phyloP scores from a whole-genome alignment of 2,797 vertebrate species.

The Perodicticus potto region DNA sequence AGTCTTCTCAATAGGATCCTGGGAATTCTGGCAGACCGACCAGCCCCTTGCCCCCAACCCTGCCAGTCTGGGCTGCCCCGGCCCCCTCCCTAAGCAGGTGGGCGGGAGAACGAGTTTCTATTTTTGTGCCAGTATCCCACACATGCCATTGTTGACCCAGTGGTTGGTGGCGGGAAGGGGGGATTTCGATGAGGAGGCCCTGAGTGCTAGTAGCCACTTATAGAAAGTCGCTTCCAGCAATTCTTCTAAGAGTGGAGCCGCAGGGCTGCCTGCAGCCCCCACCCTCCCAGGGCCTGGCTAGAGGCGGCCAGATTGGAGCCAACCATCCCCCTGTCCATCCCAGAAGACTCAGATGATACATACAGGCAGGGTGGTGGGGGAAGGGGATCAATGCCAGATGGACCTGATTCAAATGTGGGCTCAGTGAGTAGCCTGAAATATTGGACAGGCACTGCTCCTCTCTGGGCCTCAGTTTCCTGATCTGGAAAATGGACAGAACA shows the following conservation, averaged over 20 bases:
- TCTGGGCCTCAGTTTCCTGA: conserved; percentile 36
- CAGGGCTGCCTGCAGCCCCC: conserved; percentile 76
- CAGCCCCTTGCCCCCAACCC: neutral
- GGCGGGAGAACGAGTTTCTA: conserved; percentile 80
- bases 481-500: neutral
- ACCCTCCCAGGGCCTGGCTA: conserved; percentile 28
- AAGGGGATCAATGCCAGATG: neutral
- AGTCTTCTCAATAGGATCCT: neutral
- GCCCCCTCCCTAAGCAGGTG: conserved; percentile 59
- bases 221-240: conserved; percentile 90
- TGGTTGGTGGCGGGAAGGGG: conserved; percentile 76
- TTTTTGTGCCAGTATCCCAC: conserved; percentile 85
- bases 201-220: conserved; percentile 86
- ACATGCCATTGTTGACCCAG: conserved; percentile 86
- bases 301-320: conserved; percentile 69
- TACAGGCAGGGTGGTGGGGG: neutral
- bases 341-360: neutral
- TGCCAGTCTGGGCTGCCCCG: neutral
- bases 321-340: conserved; percentile 13
- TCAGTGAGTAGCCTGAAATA: neutral
- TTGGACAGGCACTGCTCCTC: neutral
- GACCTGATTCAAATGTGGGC: neutral
- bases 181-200: conserved; percentile 75
- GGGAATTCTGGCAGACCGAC: neutral
- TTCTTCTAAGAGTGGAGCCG: conserved; percentile 87